Evolutionary conservation across 2,113 vertebrate species (phyloP).

Genomic region (Dendrocopos noguchii): DNA sequence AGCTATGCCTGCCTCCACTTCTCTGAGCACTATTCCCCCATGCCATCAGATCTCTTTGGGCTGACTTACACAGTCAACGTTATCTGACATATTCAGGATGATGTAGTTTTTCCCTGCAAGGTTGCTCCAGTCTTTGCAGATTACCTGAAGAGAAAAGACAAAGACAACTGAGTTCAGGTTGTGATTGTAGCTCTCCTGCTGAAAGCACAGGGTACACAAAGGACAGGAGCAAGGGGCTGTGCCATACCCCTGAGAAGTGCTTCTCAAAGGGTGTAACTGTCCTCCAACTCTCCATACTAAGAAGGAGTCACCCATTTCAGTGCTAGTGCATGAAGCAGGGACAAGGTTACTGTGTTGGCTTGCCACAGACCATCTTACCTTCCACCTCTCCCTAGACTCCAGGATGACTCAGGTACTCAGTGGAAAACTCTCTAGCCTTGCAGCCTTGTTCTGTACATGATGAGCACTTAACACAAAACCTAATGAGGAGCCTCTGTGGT

Average conservation of each 20-base stretch:
- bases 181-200: neutral
- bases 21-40: neutral
- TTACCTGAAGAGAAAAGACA: constrained; percentile 80
- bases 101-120: constrained; percentile 88
- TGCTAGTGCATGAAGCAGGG: neutral
- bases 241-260: neutral
- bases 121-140: constrained; percentile 93
- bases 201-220: neutral
- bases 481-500: neutral
- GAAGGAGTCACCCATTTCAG: neutral
- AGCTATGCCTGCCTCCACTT: neutral
- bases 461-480: neutral
- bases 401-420: neutral
- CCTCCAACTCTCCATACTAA: neutral
- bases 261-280: neutral
- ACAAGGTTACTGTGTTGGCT: neutral
- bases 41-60: neutral
- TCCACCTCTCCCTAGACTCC: neutral
- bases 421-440: neutral
- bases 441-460: neutral
- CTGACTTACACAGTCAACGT: constrained; percentile 92
- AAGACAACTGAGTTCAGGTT: neutral
- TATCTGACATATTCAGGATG: constrained; percentile 92
- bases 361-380: neutral
- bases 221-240: neutral